Evolutionary conservation across 2,113 vertebrate species (phyloP).

Genomic region (Columba livia): DNA sequence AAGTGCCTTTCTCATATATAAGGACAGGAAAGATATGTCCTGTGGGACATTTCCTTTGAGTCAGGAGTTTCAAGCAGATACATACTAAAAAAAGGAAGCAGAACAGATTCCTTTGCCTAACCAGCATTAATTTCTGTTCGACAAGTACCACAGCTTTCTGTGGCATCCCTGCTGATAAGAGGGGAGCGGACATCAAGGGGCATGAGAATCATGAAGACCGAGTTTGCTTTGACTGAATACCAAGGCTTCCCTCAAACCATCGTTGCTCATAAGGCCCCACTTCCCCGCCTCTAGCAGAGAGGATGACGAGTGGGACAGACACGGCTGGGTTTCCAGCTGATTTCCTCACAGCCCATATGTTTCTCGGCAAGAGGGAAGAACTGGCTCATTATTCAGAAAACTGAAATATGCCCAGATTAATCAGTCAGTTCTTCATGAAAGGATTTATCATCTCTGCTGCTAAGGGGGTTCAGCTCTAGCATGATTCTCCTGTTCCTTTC

Average conservation of each 20-base stretch:
- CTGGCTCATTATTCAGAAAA: slow-evolving; percentile 50
- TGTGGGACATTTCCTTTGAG: background rate
- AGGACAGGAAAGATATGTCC: background rate
- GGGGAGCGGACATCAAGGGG: background rate
- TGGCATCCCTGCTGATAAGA: background rate
- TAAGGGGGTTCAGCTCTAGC: background rate
- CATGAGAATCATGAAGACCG: background rate
- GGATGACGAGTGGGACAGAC: background rate
- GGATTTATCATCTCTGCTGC: slow-evolving; percentile 2
- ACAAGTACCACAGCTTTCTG: background rate
- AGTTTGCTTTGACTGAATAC: background rate
- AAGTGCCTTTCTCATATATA: background rate
- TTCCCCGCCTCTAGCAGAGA: background rate
- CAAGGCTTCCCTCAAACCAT: background rate
- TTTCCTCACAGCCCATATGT: slow-evolving; percentile 52
- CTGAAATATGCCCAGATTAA: slow-evolving; percentile 43
- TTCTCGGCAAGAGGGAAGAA: slow-evolving; percentile 35
- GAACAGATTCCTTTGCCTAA: background rate
- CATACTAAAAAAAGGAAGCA: background rate
- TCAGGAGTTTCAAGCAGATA: background rate
- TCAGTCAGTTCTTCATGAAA: slow-evolving; percentile 30
- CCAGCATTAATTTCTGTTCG: background rate
- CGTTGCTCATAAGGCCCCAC: background rate
- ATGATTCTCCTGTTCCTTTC: background rate
- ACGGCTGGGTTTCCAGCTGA: background rate